Evolutionary conservation across 2,113 vertebrate species (phyloP).

Genomic region (Prochilodus magdalenae): DNA sequence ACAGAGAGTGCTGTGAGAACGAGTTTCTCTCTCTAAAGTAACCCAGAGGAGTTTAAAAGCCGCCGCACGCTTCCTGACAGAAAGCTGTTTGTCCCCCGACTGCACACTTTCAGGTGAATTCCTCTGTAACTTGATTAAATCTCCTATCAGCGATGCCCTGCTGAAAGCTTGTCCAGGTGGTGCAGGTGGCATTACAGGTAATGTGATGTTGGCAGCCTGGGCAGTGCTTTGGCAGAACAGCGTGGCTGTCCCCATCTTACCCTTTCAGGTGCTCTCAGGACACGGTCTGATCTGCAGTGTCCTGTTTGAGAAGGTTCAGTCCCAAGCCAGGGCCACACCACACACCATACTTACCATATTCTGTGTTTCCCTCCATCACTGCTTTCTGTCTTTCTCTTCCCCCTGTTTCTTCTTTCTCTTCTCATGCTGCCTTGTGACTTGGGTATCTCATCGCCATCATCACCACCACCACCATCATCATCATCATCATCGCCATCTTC

Average conservation of each 20-base stretch:
- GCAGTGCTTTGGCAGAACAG: background rate
- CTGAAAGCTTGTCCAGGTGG: background rate
- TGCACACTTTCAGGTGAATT: background rate
- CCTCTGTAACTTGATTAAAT: background rate
- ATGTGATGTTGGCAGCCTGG: background rate
- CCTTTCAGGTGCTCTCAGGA: background rate
- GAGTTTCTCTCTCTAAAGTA: no score
- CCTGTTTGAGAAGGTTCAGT: no score
- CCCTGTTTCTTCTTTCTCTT: conserved; percentile 67
- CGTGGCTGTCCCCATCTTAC: background rate
- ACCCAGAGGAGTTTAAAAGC: no score
- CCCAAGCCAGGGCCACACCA: background rate
- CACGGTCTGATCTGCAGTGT: background rate
- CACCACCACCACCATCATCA: conserved; percentile 44
- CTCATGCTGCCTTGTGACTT: conserved; percentile 84
- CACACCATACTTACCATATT: conserved; percentile 4
- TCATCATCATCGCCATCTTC: conserved; percentile 78
- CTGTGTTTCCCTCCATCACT: conserved; percentile 4
- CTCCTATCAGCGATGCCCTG: conserved; percentile 10
- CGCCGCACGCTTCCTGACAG: no score
- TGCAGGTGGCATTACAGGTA: conserved; percentile 24
- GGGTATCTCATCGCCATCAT: conserved; percentile 69
- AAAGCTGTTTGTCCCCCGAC: no score
- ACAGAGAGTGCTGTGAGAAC: no score
- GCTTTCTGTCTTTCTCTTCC: conserved; percentile 60